phyloP scores from a whole-genome alignment of 2,888 invertebrate species.

The Pycnomerus fuliginosus region DNA sequence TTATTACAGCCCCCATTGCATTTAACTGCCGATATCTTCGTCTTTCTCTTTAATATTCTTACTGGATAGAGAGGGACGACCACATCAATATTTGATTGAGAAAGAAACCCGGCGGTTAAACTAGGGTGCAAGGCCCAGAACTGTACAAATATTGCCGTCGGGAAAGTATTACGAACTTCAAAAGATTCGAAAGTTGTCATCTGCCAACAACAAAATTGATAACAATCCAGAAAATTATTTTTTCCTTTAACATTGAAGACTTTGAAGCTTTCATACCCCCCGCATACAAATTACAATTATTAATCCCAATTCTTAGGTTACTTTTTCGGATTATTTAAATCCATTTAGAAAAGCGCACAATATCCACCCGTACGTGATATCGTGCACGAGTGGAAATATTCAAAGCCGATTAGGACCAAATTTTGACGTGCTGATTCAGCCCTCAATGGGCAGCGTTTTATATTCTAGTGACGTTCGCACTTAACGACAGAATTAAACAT shows the following conservation, averaged over 20 bases:
- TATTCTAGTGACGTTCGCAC: constrained; percentile 21
- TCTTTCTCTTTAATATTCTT: constrained; percentile 11
- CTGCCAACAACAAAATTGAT: constrained; percentile 15
- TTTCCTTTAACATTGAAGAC: not conserved
- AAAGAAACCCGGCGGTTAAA: constrained; percentile 24
- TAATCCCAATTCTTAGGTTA: constrained; percentile 18
- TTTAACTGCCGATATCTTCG: constrained; percentile 7
- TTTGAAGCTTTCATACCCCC: constrained; percentile 10
- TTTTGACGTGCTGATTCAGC: constrained; percentile 26
- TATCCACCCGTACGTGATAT: constrained; percentile 20
- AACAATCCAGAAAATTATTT: constrained; percentile 12
- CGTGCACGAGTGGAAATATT: constrained; percentile 27
- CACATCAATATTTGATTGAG: constrained; percentile 24
- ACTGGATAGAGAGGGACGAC: not conserved
- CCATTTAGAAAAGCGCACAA: constrained; percentile 13
- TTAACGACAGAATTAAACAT: constrained; percentile 31
- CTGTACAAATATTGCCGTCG: constrained; percentile 19
- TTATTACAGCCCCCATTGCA: constrained; percentile 21
- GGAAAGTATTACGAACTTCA: constrained; percentile 15
- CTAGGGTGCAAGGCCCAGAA: constrained; percentile 14
- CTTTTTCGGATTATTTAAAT: constrained; percentile 21
- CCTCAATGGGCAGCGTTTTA: constrained; percentile 12
- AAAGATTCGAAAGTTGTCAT: constrained; percentile 17
- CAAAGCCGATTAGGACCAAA: constrained; percentile 29
- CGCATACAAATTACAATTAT: constrained; percentile 12